Evolutionary conservation across 2,797 vertebrate species (phyloP), one percentile per base, ranked within the genome.

Genomic region (Tadarida brasiliensis): DNA sequence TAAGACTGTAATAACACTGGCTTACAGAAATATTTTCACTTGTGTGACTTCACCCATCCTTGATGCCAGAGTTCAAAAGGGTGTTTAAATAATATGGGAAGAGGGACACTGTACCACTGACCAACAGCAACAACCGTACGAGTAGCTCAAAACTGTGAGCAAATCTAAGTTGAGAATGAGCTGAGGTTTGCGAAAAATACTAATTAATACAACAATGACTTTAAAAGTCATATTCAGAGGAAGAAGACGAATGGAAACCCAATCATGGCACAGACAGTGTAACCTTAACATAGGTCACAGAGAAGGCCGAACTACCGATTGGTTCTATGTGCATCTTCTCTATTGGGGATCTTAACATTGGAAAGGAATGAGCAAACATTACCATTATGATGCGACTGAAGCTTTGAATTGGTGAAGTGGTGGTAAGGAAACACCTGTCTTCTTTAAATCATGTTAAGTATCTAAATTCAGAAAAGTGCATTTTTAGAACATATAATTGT

Each of bases 1-100:
- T 94, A 96, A 97, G 78, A 87, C 83, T 94, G 63, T 63, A 94
- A 95, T 81, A 91, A 95, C 63, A 96, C 12, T 93, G 82, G 78
- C 65, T 96, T 95, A 74, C 35, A 85, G 86, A 93, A 87, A 93
- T 93, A 91, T 95, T 96, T 94, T 97, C 33, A 85, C 78, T 90
- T 83, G 91, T 76, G 33, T 95, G 91, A 93, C 74, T 94, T 96
- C 87, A 97, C 85, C 65, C 54, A 44, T 89, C 77, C 33, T 63
- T 30, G 74, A 92, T 89, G 91, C 28, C 49, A 96, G 84, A 96
- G 91, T 95, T 97, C 87, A 97, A 95, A 90, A 96, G 88, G 16
- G 73, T 91, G 47, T 94, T 54, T 78, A 95, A 91, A 82, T 84
- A 95, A 73, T 61, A 70, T 17, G 68, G 39, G 30, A 68, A 76